Base-by-base conservation (phyloP, 2,113 vertebrate species). In the Campylorhamphus procurvoides region DNA sequence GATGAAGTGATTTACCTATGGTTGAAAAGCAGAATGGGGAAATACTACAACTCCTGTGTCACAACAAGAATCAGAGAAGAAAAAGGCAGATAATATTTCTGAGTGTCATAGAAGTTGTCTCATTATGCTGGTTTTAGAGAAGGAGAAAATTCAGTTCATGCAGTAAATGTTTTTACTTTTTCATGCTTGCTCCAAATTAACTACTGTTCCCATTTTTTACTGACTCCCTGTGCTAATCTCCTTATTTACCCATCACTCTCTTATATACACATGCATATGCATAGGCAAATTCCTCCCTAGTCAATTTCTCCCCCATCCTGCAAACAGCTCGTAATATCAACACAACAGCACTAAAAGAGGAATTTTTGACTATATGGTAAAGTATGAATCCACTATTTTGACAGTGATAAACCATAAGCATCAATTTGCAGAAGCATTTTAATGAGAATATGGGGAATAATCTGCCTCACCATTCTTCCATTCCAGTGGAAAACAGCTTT, bases 341-440 rank as follows among this genome's bases (percentile, higher is more conserved):
- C 56, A 84, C 25, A 74, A 31, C 25, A 86, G 52, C 23, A 8
- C 19, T 59, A 71, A 63, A 68, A 71, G 58, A 62, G 37, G 28
- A 6, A 1, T 35, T 82, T 74, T 89, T 67, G 42, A 39, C 58
- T 79, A 8, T 77, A 81, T 69, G 92, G 82, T 84, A 87, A 91
- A 84, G 84, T 89, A 84, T 20, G 33, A 71, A 95, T 50, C 62
- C 53, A 49, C 68, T 53, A 47, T 92, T 96, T 94, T 93, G 75
- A 68, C 35, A 92, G 83, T 60, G 69, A 86, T 42, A 86, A 74
- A 90, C 49, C 53, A 68, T 56, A 87, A 52, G 18, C 40, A 77
- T 58, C 52, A 89, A 50, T 76, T 66, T 75, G 52, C 29, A 84
- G 81, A 35, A 89, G 63, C 74, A 84, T 78, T 94, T 88, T 91